A percentile compares a stretch with the other conserved stretches of the same genome.
These are phyloP conservation scores for Ceyx melanurus DNA, from an alignment of 2,113 vertebrate species.

Conservation along the genomic window DNA sequence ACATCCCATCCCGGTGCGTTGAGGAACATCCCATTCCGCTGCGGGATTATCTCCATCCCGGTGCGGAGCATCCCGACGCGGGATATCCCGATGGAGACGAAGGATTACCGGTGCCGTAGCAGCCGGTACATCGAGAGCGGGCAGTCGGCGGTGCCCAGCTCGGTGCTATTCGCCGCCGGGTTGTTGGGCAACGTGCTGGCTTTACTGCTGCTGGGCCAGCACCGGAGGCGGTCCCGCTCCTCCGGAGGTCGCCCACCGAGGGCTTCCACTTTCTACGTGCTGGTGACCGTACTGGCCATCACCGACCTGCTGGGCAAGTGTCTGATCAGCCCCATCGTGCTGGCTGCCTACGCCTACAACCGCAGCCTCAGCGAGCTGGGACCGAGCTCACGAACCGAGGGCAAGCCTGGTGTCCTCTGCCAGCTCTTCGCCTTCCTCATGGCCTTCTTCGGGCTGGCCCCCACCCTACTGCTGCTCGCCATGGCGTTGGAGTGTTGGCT, in stretches of 20 bases:
- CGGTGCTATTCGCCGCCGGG: slow-evolving; percentile 80
- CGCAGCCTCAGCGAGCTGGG: slow-evolving; percentile 71
- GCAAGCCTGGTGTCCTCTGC: slow-evolving; percentile 57
- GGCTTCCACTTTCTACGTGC: slow-evolving; percentile 76
- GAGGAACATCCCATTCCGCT: too few relatives aligned
- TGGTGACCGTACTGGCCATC: slow-evolving; percentile 74
- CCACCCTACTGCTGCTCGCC: slow-evolving; percentile 77
- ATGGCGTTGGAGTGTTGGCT: slow-evolving; percentile 83
- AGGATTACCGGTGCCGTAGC: slow-evolving; percentile 57
- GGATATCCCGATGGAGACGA: background rate
- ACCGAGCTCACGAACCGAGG: background rate
- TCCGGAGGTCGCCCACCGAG: slow-evolving; percentile 1
- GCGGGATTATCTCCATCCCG: background rate
- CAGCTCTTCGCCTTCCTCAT: slow-evolving; percentile 76
- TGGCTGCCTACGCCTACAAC: slow-evolving; percentile 79
- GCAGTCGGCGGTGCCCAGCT: slow-evolving; percentile 67
- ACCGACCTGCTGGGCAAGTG: slow-evolving; percentile 82
- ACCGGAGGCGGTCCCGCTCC: slow-evolving; percentile 48
- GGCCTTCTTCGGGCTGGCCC: slow-evolving; percentile 82
- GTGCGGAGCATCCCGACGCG: background rate
- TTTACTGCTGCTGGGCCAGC: slow-evolving; percentile 72
- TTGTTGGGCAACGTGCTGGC: slow-evolving; percentile 81
- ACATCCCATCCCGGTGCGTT: background rate
- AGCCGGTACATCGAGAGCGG: slow-evolving; percentile 58
- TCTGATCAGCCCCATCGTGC: slow-evolving; percentile 78